These are phyloP conservation scores for Drosophila buzzatii DNA, from an alignment of 2,888 invertebrate genomes.

Conservation along the genomic window DNA sequence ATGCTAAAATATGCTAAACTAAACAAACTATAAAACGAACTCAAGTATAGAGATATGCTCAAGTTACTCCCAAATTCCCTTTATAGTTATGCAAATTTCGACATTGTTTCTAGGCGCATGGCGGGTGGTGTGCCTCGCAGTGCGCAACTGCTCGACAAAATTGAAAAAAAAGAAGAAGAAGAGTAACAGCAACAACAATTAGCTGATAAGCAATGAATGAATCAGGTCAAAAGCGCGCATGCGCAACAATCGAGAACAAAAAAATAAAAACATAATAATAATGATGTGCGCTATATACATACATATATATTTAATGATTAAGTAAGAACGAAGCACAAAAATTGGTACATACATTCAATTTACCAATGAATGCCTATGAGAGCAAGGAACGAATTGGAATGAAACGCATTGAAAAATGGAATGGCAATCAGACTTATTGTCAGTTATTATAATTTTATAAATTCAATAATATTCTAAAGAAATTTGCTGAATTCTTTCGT, in stretches of 20 bases:
- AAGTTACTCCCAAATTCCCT: not conserved
- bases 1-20: not conserved
- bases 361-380: not conserved
- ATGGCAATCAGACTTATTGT: not conserved
- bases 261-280: constrained; percentile 20
- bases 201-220: constrained; percentile 63
- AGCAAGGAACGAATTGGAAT: not conserved
- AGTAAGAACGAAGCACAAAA: constrained; percentile 14
- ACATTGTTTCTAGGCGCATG: constrained; percentile 31
- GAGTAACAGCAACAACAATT: constrained; percentile 12
- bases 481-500: not conserved
- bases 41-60: not conserved
- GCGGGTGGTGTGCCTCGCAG: constrained; percentile 17
- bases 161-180: constrained; percentile 5
- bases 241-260: constrained; percentile 54
- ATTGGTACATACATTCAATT: not conserved
- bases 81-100: constrained; percentile 13
- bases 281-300: constrained; percentile 11
- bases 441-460: not conserved
- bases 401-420: too few species aligned
- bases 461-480: not conserved
- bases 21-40: not conserved
- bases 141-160: constrained; percentile 10
- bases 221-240: constrained; percentile 74
- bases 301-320: constrained; percentile 16